Evolutionary conservation across 1,140 invertebrate species (phyloP), one percentile per base, ranked within the genome.

Genomic region (Maconellicoccus hirsutus): DNA sequence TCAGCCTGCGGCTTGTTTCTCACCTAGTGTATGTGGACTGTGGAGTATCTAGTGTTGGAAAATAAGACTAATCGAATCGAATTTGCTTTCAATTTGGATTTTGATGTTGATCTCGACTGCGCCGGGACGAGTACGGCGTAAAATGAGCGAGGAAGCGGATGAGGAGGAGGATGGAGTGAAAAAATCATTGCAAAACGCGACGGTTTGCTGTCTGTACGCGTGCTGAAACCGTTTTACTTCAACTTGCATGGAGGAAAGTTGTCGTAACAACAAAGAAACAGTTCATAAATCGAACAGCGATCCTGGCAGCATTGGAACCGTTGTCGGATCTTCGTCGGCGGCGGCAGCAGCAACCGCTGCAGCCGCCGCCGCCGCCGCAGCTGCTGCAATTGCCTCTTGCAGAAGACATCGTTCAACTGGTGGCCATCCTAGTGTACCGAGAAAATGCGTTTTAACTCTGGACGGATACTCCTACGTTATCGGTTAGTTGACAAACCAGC

Each of bases 391-490:
- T 22, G 63, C 61, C 27, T 39, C 71, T 4, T 63, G 71, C 59
- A 72, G 73, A 10, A 42, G 73, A 61, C 72, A 72, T 66, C 75
- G 76, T 70, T 73, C 74, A 71, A 71, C 71, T 73, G 39, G 74
- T 74, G 70, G 74, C 63, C 59, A 71, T 38, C 59, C 72, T 81
- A 80, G 39, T 79, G 81, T 71, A 83, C 83, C 70, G 81, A 83
- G 86, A 75, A 89, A 88, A 80, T 90, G 89, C 79, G 86, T 90
- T 27, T 83, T 90, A 69, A 90, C 87, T 25, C 81, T 90, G 70
- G 88, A 90, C 77, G 89, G 88, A 75, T 90, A 90, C 80, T 89
- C 86, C 72, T 90, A 90, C 78, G 87, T 90, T 75, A 90, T 90
- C 82, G 88, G 89, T 90, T 81, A 87, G 86, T 70, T 22, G 42